These are phyloP conservation scores for Delia radicum DNA, from an alignment of 1,140 invertebrate genomes.

Conservation along the genomic window DNA sequence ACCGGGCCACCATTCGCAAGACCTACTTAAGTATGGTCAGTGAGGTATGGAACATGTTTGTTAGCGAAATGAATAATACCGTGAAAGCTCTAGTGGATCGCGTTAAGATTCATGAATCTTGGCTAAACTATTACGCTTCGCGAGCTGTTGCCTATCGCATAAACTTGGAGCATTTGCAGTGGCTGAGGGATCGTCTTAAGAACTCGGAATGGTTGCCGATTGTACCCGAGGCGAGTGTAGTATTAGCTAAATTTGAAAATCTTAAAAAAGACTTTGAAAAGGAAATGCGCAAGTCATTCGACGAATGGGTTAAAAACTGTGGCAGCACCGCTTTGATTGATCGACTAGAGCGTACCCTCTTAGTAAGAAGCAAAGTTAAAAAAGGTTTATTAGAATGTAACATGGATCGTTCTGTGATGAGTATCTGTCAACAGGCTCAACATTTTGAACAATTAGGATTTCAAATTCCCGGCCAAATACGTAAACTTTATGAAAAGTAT, in stretches of 20 bases:
- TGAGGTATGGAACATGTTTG: constrained; percentile 71
- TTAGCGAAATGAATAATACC: constrained; percentile 71
- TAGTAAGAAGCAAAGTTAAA: constrained; percentile 65
- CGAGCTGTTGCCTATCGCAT: constrained; percentile 38
- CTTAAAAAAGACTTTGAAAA: constrained; percentile 38
- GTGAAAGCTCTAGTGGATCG: constrained; percentile 71
- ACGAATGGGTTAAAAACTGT: constrained; percentile 63
- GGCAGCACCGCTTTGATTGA: constrained; percentile 63
- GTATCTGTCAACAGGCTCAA: constrained; percentile 45
- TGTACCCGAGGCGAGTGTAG: constrained; percentile 34
- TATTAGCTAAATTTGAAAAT: constrained; percentile 39
- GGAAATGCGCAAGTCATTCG: constrained; percentile 50
- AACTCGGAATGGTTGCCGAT: constrained; percentile 43
- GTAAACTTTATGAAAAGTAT: constrained; percentile 64
- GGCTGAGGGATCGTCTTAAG: constrained; percentile 38
- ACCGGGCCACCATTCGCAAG: constrained; percentile 64
- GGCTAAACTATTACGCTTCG: constrained; percentile 71
- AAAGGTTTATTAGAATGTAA: constrained; percentile 75
- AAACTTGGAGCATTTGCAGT: constrained; percentile 42
- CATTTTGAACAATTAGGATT: constrained; percentile 60
- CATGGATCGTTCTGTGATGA: constrained; percentile 62
- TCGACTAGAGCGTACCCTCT: constrained; percentile 69
- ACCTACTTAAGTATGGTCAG: constrained; percentile 67
- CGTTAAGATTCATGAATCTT: constrained; percentile 63
- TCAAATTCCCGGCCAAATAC: constrained; percentile 58